Evolutionary conservation across 2,113 vertebrate species (phyloP), one percentile per base, ranked within the genome.

Genomic region (Dascyllus trimaculatus): DNA sequence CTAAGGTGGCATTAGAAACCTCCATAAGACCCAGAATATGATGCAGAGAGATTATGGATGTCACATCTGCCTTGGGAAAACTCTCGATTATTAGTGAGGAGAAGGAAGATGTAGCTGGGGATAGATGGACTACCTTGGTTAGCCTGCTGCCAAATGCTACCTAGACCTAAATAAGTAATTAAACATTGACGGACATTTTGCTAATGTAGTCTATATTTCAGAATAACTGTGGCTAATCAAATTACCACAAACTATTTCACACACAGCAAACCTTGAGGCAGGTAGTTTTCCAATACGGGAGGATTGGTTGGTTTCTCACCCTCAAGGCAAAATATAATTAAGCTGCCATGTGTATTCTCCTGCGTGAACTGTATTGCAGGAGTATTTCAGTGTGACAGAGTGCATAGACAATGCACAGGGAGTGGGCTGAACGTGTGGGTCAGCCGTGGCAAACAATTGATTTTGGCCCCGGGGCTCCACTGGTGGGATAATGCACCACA

Each of bases 271-370:
- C 32, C 46, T 64, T 13, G 46, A 52, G 25, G 61, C 70, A 75
- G 61, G 22, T n/a, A 52, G 63, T 29, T 1, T 46, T 72, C 48
- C 52, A 59, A 17, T n/a, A 19, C 29, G 40, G 35, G 21, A 32
- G 7, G 35, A 18, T 11, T 35, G 35, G 32, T 64, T 13, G 4
- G 18, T 67, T 69, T 76, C 0, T 15, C 25, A 18, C 54, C 67
- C 63, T 73, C 3, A 32, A 67, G 13, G 74, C 54, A 82, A 70
- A 70, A 53, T 59, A 67, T 71, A 68, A 71, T 67, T 57, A 68
- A 57, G 43, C 58, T 53, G 46, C 56, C 5, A 32, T 64, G 48
- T 57, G 61, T 54, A 46, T 19, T 82, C 48, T 49, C 24, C 26
- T 56, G 52, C 75, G 64, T n/a, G 56, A 62, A 26, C 51, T 65